These are phyloP conservation scores for Gymnocypris eckloni DNA, from an alignment of 2,797 vertebrate species.

Conservation along the genomic window DNA sequence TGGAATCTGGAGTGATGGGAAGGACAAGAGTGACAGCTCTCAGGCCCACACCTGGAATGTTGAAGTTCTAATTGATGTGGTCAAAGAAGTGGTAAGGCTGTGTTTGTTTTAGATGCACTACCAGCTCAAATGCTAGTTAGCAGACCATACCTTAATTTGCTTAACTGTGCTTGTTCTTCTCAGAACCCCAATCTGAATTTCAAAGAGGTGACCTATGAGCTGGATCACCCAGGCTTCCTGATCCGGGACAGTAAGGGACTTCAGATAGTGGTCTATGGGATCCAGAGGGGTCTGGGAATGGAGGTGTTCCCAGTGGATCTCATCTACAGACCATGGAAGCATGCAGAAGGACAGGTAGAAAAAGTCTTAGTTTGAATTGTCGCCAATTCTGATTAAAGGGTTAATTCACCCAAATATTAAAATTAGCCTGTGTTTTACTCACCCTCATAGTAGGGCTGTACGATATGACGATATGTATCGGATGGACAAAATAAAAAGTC, in stretches of 20 bases:
- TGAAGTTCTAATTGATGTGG: conserved; percentile 96
- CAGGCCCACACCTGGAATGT: conserved; percentile 98
- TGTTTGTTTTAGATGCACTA: background rate
- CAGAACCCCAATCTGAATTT: conserved; percentile 98
- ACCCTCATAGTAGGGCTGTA: too few species aligned
- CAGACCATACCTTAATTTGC: background rate
- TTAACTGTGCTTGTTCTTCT: conserved; percentile 43
- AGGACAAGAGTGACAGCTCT: conserved; percentile 96
- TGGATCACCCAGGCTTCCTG: conserved; percentile 95
- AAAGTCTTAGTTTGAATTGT: background rate
- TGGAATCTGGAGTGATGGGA: conserved; percentile 99
- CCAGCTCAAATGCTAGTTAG: background rate
- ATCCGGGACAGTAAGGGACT: conserved; percentile 98
- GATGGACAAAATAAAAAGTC: too few species aligned
- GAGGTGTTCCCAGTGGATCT: conserved; percentile 98
- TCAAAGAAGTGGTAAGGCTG: conserved; percentile 91
- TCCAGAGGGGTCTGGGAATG: conserved; percentile 94
- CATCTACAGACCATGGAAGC: conserved; percentile 98
- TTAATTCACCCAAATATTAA: too few species aligned
- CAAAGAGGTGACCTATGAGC: conserved; percentile 98
- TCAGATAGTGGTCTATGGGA: conserved; percentile 95
- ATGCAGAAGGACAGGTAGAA: conserved; percentile 96
- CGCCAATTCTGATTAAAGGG: background rate
- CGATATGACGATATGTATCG: too few species aligned
- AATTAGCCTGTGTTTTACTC: too few species aligned